Percentiles rank a stretch among this genome's conserved stretches.
These are phyloP conservation scores for Nesogale talazaci DNA, from an alignment of 2,113 vertebrate genomes.

Conservation along the genomic window DNA sequence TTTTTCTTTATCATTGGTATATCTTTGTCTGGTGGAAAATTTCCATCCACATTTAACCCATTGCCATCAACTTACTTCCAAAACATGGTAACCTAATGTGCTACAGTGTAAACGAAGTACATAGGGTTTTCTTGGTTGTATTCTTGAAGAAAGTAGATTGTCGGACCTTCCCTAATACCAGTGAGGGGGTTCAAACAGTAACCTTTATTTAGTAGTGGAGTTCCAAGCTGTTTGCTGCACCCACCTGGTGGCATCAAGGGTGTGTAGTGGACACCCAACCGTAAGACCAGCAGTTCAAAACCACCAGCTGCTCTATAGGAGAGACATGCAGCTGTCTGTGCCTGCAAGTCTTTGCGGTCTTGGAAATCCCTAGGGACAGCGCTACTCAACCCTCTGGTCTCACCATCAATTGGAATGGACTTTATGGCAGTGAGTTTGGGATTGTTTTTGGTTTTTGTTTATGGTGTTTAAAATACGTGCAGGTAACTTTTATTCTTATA, in stretches of 20 bases:
- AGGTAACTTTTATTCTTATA: not conserved
- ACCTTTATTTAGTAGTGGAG: not conserved
- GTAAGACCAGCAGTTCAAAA: no score
- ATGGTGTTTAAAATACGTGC: no score
- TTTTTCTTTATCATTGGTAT: constrained; percentile 4
- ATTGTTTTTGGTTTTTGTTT: no score
- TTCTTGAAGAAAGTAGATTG: not conserved
- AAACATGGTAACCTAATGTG: not conserved
- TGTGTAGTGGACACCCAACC: no score
- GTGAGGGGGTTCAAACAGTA: not conserved
- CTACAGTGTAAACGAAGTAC: not conserved
- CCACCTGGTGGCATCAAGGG: no score
- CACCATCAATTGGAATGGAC: no score
- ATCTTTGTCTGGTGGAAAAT: not conserved
- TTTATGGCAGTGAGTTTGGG: no score
- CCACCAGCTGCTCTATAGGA: no score
- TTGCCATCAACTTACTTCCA: not conserved
- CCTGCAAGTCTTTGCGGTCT: no score
- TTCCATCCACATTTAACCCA: not conserved
- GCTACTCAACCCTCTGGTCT: no score
- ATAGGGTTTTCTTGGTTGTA: not conserved
- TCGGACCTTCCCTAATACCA: not conserved
- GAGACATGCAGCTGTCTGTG: no score
- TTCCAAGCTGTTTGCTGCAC: not conserved
- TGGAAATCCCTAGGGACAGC: no score